Percentiles rank a stretch among this genome's conserved stretches.
phyloP scores from a whole-genome alignment of 2,113 vertebrate genomes.

The Candoia aspera region DNA sequence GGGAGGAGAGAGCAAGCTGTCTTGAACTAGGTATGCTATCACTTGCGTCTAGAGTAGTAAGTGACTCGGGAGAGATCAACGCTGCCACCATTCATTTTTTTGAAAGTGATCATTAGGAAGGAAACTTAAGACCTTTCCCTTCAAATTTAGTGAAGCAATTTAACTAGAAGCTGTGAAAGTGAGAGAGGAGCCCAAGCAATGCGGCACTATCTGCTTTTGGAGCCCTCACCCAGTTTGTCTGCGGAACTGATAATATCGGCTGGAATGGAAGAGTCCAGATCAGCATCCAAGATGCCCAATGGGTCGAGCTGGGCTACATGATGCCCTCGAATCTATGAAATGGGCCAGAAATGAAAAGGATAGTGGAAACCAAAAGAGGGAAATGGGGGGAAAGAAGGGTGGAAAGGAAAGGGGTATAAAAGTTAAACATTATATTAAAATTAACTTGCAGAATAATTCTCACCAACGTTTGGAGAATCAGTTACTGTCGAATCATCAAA shows the following conservation, averaged over 20 bases:
- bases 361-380: slow-evolving; percentile 51
- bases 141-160: slow-evolving; percentile 52
- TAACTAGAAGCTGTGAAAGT: slow-evolving; percentile 69
- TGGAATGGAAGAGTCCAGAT: slow-evolving; percentile 97
- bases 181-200: slow-evolving; percentile 76
- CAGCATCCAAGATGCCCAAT: slow-evolving; percentile 99
- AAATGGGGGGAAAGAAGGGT: slow-evolving; percentile 38
- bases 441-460: slow-evolving; percentile 80
- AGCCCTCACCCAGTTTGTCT: slow-evolving; percentile 99
- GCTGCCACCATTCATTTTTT: not conserved
- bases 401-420: slow-evolving; percentile 76
- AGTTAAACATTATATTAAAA: slow-evolving; percentile 77
- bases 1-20: not conserved
- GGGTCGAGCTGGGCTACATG: slow-evolving; percentile 99
- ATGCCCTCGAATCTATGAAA: slow-evolving; percentile 97
- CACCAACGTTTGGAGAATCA: slow-evolving; percentile 90
- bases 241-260: slow-evolving; percentile 97
- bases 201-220: slow-evolving; percentile 70
- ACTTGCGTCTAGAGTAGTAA: not conserved
- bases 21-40: not conserved
- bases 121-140: slow-evolving; percentile 76
- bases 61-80: accelerated
- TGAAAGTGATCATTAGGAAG: slow-evolving; percentile 74
- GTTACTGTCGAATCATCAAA: slow-evolving; percentile 90
- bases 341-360: slow-evolving; percentile 62